Base-by-base conservation (phyloP, 2,888 invertebrate species). In the Capitulum mitella region DNA sequence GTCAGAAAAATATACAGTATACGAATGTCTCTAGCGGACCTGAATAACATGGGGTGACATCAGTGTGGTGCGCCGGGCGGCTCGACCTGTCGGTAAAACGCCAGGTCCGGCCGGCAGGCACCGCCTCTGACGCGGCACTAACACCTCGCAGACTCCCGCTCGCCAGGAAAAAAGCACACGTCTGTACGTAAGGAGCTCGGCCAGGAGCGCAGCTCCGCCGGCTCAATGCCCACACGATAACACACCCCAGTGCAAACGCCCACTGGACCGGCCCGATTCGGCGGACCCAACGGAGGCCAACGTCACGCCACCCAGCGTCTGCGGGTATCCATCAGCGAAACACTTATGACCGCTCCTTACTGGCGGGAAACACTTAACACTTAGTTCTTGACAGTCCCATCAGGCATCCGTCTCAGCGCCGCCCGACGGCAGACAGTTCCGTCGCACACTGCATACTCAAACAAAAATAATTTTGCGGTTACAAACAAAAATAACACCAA, bases 1-100 rank as follows among this genome's bases (percentile, higher is more conserved):
- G 32, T 64, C 64, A 64, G 64, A 64, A 64, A 64, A 64, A 64
- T 64, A 64, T 64, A 64, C 64, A 64, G 64, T 64, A 34, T 64
- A 64, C 64, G 19, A n/a, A 14, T 34, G 34, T 32, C n/a, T 64
- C 34, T 34, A 34, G 64, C 64, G 34, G 19, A 64, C 64, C 64
- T 64, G 64, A 64, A 64, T 64, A 64, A 19, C 64, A 64, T 32
- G 64, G 32, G 34, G 19, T 22, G 16, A 29, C 58, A 22, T 8
- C n/a, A 58, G 29, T 58, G 29, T 58, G 3, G 3, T 22, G 58
- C 58, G 29, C n/a, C 29, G 29, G 29, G 29, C n/a, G 3, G 58
- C 58, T 5, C 58, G 10, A n/a, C n/a, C 58, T 29, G 22, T n/a
- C n/a, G 19, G 29, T 58, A 29, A 58, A 6, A 58, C 19, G 8